Evolutionary conservation across 1,140 invertebrate genomes (phyloP).

Genomic region (Bursaphelenchus mucronatus): DNA sequence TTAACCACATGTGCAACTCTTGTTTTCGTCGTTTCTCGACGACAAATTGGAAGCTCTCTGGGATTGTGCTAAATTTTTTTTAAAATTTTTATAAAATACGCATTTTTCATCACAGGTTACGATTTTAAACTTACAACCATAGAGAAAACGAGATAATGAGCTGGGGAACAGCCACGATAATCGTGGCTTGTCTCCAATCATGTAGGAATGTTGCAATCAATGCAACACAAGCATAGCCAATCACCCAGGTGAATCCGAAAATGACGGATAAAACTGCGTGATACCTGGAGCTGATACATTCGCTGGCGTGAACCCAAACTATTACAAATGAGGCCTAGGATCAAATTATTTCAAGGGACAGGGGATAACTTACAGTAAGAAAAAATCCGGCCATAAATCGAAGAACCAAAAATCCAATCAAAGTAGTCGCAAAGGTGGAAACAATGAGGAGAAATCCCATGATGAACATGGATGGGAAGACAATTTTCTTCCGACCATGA

Average conservation of each 20-base stretch:
- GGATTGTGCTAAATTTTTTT: slow-evolving; percentile 11
- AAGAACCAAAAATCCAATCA: slow-evolving; percentile 3
- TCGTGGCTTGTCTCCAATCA: slow-evolving; percentile 13
- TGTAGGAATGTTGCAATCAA: slow-evolving; percentile 15
- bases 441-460: slow-evolving; percentile 16
- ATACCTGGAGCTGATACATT: slow-evolving; percentile 13
- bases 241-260: slow-evolving; percentile 20
- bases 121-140: slow-evolving; percentile 13
- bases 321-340: slow-evolving; percentile 11
- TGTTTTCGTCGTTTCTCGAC: slow-evolving; percentile 15
- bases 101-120: background rate
- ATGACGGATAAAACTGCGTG: slow-evolving; percentile 17
- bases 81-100: background rate
- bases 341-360: no score
- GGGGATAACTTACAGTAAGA: slow-evolving; percentile 9
- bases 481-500: slow-evolving; percentile 17
- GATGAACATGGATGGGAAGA: slow-evolving; percentile 13
- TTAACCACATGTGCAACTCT: slow-evolving; percentile 15
- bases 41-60: slow-evolving; percentile 19
- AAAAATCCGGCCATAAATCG: slow-evolving; percentile 21
- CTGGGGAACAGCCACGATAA: slow-evolving; percentile 4
- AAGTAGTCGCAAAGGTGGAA: slow-evolving; percentile 12
- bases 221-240: slow-evolving; percentile 19
- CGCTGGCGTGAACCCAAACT: slow-evolving; percentile 17
- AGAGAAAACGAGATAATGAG: slow-evolving; percentile 16